Base-by-base conservation (phyloP, 2,797 vertebrate species). In the Periparus ater region DNA sequence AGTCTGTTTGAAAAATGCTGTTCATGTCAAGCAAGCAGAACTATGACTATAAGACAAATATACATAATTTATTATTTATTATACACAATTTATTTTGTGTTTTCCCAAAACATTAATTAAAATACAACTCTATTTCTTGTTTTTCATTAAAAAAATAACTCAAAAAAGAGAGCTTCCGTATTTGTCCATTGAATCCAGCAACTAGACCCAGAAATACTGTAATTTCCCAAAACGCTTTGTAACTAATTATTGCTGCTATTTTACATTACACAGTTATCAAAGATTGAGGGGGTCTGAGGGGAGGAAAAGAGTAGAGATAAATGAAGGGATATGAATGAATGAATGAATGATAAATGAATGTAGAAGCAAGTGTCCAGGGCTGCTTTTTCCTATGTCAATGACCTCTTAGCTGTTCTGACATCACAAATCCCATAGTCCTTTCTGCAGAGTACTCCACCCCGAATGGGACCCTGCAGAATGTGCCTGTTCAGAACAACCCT, bases 271-370 rank as follows among this genome's bases (percentile, higher is more conserved):
- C 5, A 25, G 10, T 53, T 95, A 71, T 73, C 9, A 1, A 3
- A 4, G 26, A 22, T 16, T 26, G 36, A 9, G 7, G 21, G 29
- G 23, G 9, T 8, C 10, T 29, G 27, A 2, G 2, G 8, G 5
- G 9, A 76, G 82, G 44, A 85, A 93, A 85, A 74, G 34, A 83
- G 7, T 19, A 54, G 61, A 87, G 78, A 77, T 54, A 83, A 92
- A 77, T 57, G 38, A 40, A 40, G 13, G 38, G 38, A 40, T 40
- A 40, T 40, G 38, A 38, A 38, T 38, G 11, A 38, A 38, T 38
- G 38, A 38, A 38, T 38, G 38, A 40, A 40, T 40, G 38, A 40
- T 40, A 13, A 40, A 40, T 40, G 38, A 40, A 40, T 40, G 36
- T 25, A 71, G 72, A 63, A 36, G 21, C 60, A 87, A 60, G 78